Evolutionary conservation across 1,140 invertebrate genomes (phyloP), one percentile per base, ranked within the genome.

Genomic region (Heliconius nattereri): DNA sequence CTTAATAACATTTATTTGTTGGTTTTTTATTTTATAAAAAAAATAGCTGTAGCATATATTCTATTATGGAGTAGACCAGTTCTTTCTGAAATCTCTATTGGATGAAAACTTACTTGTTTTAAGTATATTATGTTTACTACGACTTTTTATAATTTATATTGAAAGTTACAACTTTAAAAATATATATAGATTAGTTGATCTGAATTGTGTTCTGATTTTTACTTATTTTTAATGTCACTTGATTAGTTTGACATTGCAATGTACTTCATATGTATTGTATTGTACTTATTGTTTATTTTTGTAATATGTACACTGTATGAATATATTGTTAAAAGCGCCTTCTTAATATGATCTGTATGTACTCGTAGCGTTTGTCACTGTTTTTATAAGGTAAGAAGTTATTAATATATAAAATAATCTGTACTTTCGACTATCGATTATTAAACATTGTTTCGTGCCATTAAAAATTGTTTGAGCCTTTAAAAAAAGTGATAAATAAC

Each of bases 381-480:
- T 76, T 80, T 81, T 81, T 81, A 78, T 75, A 75, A 72, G 23
- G 66, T 81, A 81, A 81, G 80, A 54, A 71, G 40, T 75, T 75
- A 74, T 73, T 77, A 45, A 77, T 29, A 35, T 71, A 75, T 79
- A 45, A 32, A 49, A 81, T 81, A 78, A 78, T 60, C 29, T 78
- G 60, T 81, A 81, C n/a, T n/a, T n/a, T n/a, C 52, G 57, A 76
- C 54, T 66, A 76, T 80, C 71, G n/a, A 32, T 73, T 80, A 74
- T 70, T 45, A 57, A 75, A 75, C 66, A 52, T 77, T 73, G 37
- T 78, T 76, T 78, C 78, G 80, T 81, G 80, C 80, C 80, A 81
- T 81, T 77, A 72, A 71, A 57, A 73, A 78, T 81, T 81, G 20
- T 78, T 78, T 75, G 57, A 74, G 80, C 76, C 76, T 78, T 81